These are phyloP conservation scores for Falco cherrug DNA, from an alignment of 2,797 vertebrate species.

Conservation along the genomic window DNA sequence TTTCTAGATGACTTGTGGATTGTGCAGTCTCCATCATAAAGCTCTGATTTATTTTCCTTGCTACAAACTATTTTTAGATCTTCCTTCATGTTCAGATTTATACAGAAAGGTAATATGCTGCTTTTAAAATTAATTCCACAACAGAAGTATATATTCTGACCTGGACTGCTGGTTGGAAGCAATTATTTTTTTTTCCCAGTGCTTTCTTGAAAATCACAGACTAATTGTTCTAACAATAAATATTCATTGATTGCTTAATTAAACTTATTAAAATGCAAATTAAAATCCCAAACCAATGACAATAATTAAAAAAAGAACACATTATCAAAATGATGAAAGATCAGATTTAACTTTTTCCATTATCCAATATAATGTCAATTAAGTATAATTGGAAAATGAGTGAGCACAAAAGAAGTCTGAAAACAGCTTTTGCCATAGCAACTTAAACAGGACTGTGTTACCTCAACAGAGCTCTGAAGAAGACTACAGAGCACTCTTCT, in stretches of 20 bases:
- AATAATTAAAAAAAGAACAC: neutral
- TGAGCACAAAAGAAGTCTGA: neutral
- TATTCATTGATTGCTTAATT: slow-evolving; percentile 29
- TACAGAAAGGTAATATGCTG: neutral
- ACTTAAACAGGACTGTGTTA: neutral
- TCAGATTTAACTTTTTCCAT: slow-evolving; percentile 27
- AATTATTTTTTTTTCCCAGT: neutral
- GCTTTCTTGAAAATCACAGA: neutral
- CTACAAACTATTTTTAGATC: neutral
- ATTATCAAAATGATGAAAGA: slow-evolving; percentile 15
- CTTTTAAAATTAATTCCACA: neutral
- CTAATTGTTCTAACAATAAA: slow-evolving; percentile 21
- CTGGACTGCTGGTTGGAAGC: neutral
- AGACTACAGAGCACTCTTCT: neutral
- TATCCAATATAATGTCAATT: neutral
- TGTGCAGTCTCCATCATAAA: neutral
- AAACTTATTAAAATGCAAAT: slow-evolving; percentile 55
- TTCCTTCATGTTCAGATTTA: neutral
- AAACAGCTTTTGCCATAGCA: neutral
- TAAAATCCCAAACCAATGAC: neutral
- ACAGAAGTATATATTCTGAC: neutral
- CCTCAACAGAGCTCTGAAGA: neutral
- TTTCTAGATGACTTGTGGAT: neutral
- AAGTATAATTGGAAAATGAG: slow-evolving; percentile 28
- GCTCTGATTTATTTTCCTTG: neutral